These are phyloP conservation scores for Hippocampus guttulatus DNA, from an alignment of 2,113 vertebrate genomes.

Conservation along the genomic window DNA sequence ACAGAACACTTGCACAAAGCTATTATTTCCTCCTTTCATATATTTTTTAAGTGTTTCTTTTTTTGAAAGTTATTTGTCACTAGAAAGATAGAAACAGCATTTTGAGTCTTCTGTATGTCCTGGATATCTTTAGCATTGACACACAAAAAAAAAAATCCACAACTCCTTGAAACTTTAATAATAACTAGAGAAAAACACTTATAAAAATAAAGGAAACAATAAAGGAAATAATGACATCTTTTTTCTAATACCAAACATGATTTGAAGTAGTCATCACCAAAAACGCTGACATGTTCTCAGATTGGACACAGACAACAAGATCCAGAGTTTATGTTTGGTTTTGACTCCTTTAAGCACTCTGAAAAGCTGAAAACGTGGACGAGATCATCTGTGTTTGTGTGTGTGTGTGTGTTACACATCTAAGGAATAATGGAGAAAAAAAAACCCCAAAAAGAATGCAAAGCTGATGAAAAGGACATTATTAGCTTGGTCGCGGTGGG, in stretches of 20 bases:
- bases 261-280: not conserved
- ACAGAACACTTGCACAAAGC: too few relatives aligned
- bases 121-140: too few relatives aligned
- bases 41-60: not conserved
- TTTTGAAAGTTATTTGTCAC: too few relatives aligned
- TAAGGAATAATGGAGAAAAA: not conserved
- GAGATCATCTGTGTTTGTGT: not conserved
- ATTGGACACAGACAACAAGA: not conserved
- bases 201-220: too few relatives aligned
- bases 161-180: too few relatives aligned
- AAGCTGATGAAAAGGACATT: conserved; percentile 73
- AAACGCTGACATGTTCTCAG: not conserved
- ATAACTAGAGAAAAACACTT: too few relatives aligned
- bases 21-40: not conserved
- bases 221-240: too few relatives aligned
- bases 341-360: not conserved
- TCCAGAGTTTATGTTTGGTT: not conserved
- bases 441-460: conserved; percentile 19
- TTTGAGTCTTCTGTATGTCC: too few relatives aligned
- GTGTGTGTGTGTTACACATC: not conserved
- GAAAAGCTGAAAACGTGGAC: not conserved
- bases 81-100: too few relatives aligned
- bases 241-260: too few relatives aligned
- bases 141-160: too few relatives aligned
- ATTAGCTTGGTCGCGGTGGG: conserved; percentile 90